phyloP scores from a whole-genome alignment of 2,888 invertebrate genomes.

The Drosophila multiciliata region DNA sequence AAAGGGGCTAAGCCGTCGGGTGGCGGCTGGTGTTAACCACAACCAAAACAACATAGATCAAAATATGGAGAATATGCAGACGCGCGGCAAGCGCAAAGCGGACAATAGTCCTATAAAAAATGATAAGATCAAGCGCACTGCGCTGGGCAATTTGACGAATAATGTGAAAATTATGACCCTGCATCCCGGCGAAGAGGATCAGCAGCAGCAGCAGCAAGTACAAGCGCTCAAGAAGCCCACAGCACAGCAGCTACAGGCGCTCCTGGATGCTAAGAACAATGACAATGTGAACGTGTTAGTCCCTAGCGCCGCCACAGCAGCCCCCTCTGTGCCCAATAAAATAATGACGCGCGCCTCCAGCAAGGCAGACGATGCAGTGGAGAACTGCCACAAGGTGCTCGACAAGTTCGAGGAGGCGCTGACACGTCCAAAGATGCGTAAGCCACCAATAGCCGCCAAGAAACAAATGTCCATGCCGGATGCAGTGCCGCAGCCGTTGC shows the following conservation, averaged over 20 bases:
- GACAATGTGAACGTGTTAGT: constrained; percentile 50
- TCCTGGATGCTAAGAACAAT: constrained; percentile 71
- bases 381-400: constrained; percentile 61
- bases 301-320: constrained; percentile 20
- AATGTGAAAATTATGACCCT: constrained; percentile 80
- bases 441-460: constrained; percentile 26
- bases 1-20: constrained; percentile 78
- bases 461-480: constrained; percentile 16
- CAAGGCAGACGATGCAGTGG: constrained; percentile 64
- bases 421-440: constrained; percentile 52
- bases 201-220: constrained; percentile 68
- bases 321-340: constrained; percentile 53
- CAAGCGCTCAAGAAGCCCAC: constrained; percentile 61
- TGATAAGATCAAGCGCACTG: constrained; percentile 91
- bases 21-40: constrained; percentile 29
- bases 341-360: constrained; percentile 75
- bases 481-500: constrained; percentile 4
- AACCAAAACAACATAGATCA: constrained; percentile 73
- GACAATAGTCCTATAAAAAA: constrained; percentile 91
- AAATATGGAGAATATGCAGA: constrained; percentile 79
- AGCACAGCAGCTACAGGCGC: constrained; percentile 69
- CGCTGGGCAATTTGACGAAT: constrained; percentile 94
- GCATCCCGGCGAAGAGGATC: constrained; percentile 79
- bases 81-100: constrained; percentile 91
- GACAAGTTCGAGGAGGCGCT: constrained; percentile 58